Evolutionary conservation across 2,797 vertebrate species (phyloP).

Genomic region (Lemur catta): DNA sequence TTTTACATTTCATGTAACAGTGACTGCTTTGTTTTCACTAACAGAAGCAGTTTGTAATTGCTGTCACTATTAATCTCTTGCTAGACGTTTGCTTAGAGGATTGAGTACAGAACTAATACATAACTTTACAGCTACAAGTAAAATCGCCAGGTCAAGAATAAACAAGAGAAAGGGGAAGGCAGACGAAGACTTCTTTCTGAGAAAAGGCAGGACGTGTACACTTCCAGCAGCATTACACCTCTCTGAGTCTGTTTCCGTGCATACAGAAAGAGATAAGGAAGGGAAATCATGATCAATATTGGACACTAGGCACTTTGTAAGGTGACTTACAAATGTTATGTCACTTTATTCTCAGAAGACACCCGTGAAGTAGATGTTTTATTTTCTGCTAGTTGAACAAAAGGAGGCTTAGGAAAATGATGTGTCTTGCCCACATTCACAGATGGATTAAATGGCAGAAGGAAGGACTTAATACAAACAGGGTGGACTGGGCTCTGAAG

Average conservation of each 20-base stretch:
- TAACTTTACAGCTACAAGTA: constrained; percentile 4
- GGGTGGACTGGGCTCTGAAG: not conserved
- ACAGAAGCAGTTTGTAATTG: constrained; percentile 4
- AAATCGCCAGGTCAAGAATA: not conserved
- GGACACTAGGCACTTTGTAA: not conserved
- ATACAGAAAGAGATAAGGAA: not conserved
- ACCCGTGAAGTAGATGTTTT: not conserved
- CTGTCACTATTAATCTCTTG: constrained; percentile 26
- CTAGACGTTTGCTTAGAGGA: constrained; percentile 16
- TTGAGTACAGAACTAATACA: not conserved
- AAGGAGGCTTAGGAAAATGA: not conserved
- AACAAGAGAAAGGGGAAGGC: not conserved
- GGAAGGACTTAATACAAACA: not conserved
- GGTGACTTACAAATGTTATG: not conserved
- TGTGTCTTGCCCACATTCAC: not conserved
- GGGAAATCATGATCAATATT: not conserved
- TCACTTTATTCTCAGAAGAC: not conserved
- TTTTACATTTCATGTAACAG: constrained; percentile 44
- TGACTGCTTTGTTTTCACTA: constrained; percentile 36
- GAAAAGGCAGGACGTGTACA: not conserved
- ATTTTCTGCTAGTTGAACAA: not conserved
- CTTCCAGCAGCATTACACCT: not conserved
- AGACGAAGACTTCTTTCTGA: not conserved
- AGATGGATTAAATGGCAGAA: too few relatives aligned
- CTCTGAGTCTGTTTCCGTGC: not conserved